Base-by-base conservation (phyloP, 2,888 invertebrate genomes). In the Adineta ricciae region DNA sequence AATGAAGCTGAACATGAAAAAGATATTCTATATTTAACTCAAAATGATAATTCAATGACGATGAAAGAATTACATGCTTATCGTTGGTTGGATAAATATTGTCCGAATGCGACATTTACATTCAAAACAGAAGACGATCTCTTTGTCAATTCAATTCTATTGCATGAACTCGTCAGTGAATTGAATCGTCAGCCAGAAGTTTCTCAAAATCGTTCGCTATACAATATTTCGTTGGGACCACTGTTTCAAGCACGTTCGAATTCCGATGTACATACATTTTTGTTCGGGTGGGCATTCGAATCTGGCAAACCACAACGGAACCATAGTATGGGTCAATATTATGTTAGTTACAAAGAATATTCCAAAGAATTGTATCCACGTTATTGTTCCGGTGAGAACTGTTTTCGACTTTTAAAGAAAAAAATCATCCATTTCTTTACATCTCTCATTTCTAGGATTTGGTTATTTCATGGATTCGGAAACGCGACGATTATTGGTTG, bases 71-170 rank as follows among this genome's bases (percentile, higher is more conserved):
- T 78, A 41, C 19, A 78, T 41, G 78, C 78, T 24, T 78, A 78
- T 41, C 24, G n/a, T n/a, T 78, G 78, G 78, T 32, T 78, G 41
- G 41, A n/a, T 36, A 78, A 41, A 78, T 41, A 78, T 41, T 78
- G 78, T 78, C n/a, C 78, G n/a, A 78, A 78, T 41, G 78, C n/a
- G 24, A 78, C 78, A 41, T 78, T 19, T 78, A 78, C 41, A 78
- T 78, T 78, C n/a, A 78, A 78, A 78, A 78, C 78, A 9, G 78
- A 78, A 41, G 78, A 78, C 41, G 78, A 78, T 78, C 41, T 78
- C 9, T 78, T 78, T n/a, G n/a, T 78, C 7, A 78, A 78, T 78
- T 2, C 38, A 21, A 24, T 78, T 78, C 78, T 78, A 24, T 78
- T 78, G 41, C 41, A 78, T 41, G 78, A 78, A 78, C 1, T 78